These are phyloP conservation scores for Hydrophis major DNA, from an alignment of 2,797 vertebrate species.

Conservation along the genomic window DNA sequence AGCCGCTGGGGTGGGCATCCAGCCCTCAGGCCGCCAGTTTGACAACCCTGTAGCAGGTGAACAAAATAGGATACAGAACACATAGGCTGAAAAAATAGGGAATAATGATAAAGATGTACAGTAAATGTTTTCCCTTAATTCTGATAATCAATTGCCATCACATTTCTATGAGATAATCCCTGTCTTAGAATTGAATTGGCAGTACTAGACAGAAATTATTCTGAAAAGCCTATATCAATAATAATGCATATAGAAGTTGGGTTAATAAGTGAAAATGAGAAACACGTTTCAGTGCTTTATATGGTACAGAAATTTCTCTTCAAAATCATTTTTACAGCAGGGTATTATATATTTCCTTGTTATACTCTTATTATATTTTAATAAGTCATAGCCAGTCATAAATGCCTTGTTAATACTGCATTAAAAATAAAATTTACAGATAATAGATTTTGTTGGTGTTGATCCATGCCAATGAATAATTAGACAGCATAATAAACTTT, in stretches of 20 bases:
- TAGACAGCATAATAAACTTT: neutral
- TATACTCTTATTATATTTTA: neutral
- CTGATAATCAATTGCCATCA: neutral
- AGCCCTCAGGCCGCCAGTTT: too few species aligned
- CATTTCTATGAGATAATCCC: neutral
- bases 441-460: neutral
- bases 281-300: neutral
- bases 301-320: neutral
- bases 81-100: neutral
- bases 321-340: neutral
- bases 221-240: neutral
- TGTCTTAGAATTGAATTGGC: neutral
- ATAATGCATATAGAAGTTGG: neutral
- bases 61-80: neutral
- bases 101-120: neutral
- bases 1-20: too few species aligned
- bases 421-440: neutral
- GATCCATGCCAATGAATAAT: neutral
- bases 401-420: neutral
- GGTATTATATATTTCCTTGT: neutral
- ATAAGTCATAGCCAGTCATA: neutral
- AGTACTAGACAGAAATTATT: neutral
- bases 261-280: neutral
- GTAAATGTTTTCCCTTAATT: neutral
- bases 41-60: neutral